These are phyloP conservation scores for Anolis sagrei DNA, from an alignment of 2,113 vertebrate species.

Conservation along the genomic window DNA sequence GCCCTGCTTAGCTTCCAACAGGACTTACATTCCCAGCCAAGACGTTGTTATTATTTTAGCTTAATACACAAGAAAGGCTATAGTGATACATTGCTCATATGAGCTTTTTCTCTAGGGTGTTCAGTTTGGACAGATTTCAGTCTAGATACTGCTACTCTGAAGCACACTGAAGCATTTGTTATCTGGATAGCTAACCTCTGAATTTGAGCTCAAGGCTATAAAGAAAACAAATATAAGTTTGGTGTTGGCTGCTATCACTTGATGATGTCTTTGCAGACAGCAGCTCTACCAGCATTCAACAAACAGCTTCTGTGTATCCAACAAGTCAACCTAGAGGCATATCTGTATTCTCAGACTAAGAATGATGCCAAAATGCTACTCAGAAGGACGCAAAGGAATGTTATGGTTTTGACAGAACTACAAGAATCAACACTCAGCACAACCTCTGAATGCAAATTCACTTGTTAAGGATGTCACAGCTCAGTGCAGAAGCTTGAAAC, in stretches of 20 bases:
- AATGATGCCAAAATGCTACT: neutral
- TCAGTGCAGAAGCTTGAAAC: neutral
- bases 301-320: neutral
- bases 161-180: neutral
- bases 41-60: too few species aligned
- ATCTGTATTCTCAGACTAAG: neutral
- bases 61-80: too few species aligned
- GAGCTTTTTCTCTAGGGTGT: neutral
- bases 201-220: neutral
- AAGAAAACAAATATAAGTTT: neutral
- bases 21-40: too few species aligned
- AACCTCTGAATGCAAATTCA: neutral
- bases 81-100: neutral
- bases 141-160: neutral
- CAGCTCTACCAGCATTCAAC: neutral
- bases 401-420: neutral
- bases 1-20: too few species aligned
- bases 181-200: neutral
- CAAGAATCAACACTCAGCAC: neutral
- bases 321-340: neutral
- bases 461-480: neutral
- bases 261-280: neutral
- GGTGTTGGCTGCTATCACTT: neutral
- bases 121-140: neutral
- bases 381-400: neutral